Percentiles rank a stretch among this genome's conserved stretches.
Evolutionary conservation across 2,888 invertebrate species (phyloP).

Genomic region (Timema podura): DNA sequence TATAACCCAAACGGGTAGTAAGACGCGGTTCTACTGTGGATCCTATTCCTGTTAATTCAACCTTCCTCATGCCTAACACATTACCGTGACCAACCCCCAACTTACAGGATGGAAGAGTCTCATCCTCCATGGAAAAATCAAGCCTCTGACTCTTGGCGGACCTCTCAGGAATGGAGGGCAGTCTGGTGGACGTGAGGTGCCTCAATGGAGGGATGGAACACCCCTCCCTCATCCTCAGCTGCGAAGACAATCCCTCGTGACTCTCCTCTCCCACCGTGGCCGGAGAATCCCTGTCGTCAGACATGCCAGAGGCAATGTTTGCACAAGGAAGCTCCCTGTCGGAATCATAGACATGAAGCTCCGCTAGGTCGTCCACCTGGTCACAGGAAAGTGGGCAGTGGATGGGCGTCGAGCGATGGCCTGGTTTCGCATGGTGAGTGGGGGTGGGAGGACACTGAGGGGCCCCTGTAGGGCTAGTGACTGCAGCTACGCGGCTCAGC

Average conservation of each 20-base stretch:
- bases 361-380: not conserved
- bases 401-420: slow-evolving; percentile 21
- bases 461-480: slow-evolving; percentile 20
- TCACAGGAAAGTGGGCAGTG: not conserved
- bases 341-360: slow-evolving; percentile 26
- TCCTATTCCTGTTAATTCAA: too few species aligned
- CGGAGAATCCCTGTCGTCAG: not conserved
- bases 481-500: slow-evolving; percentile 35
- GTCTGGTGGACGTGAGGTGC: slow-evolving; percentile 67
- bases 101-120: slow-evolving; percentile 82
- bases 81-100: too few species aligned
- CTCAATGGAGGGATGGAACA: slow-evolving; percentile 54
- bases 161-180: slow-evolving; percentile 79
- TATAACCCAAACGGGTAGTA: too few species aligned
- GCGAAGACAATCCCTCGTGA: slow-evolving; percentile 20
- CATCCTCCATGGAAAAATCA: slow-evolving; percentile 57
- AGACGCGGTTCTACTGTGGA: too few species aligned
- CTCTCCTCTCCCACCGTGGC: not conserved
- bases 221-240: slow-evolving; percentile 35
- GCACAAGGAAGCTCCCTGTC: too few species aligned
- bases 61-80: too few species aligned
- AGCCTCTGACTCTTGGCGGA: slow-evolving; percentile 54
- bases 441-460: slow-evolving; percentile 83
- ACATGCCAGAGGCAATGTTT: slow-evolving; percentile 32
- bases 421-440: slow-evolving; percentile 70